These are phyloP conservation scores for Cyclophora albipunctata DNA, from an alignment of 2,888 invertebrate species.

Conservation along the genomic window DNA sequence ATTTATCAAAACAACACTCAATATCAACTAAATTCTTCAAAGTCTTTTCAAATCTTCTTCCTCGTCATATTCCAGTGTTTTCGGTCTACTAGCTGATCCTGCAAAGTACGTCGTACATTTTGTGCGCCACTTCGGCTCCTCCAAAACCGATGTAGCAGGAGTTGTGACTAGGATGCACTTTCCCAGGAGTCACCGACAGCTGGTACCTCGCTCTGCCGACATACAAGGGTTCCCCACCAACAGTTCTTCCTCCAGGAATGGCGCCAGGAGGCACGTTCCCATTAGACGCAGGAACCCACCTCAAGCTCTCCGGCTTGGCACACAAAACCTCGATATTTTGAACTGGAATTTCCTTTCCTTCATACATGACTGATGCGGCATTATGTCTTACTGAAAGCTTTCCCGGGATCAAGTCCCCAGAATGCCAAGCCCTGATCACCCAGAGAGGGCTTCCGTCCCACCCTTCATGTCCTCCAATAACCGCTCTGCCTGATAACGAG, in stretches of 20 bases:
- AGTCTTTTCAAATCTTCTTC: neutral
- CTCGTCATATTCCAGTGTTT: neutral
- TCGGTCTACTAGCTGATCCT: constrained; percentile 31
- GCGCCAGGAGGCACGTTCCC: constrained; percentile 73
- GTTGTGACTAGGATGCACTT: constrained; percentile 64
- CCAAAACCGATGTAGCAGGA: constrained; percentile 60
- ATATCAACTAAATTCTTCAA: no score
- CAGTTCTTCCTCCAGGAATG: constrained; percentile 68
- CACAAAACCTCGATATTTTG: constrained; percentile 65
- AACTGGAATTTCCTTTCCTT: constrained; percentile 58
- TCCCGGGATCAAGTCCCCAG: constrained; percentile 65
- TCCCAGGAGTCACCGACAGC: constrained; percentile 75
- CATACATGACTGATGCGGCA: constrained; percentile 51
- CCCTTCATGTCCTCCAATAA: constrained; percentile 64
- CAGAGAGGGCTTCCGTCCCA: constrained; percentile 69
- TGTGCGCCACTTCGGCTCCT: constrained; percentile 56
- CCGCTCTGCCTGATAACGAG: constrained; percentile 51
- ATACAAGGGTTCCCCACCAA: constrained; percentile 65
- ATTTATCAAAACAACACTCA: no score
- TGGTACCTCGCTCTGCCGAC: constrained; percentile 75
- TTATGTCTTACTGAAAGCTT: constrained; percentile 63
- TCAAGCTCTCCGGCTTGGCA: constrained; percentile 45
- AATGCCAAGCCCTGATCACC: constrained; percentile 64
- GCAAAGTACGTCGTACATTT: constrained; percentile 62
- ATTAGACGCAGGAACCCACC: constrained; percentile 73